Evolutionary conservation across 2,888 invertebrate species (phyloP).

Genomic region (Chromoteleia sp.): DNA sequence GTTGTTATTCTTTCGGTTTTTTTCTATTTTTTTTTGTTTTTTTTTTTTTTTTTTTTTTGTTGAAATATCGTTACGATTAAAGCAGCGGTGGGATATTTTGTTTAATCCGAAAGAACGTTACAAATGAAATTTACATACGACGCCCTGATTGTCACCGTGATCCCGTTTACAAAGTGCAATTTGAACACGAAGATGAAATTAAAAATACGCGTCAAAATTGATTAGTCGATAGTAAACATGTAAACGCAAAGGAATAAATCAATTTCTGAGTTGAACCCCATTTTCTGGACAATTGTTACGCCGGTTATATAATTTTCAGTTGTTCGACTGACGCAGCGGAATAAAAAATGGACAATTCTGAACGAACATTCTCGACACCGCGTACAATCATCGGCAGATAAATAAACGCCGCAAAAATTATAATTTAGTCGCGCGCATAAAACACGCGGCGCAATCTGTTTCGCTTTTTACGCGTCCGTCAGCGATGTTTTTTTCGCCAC

Average conservation of each 20-base stretch:
- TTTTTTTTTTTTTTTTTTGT: neutral
- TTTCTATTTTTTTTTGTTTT: constrained; percentile 39
- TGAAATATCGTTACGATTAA: too few species aligned
- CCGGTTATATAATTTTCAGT: constrained; percentile 20
- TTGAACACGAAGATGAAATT: neutral
- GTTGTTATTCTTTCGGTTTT: too few species aligned
- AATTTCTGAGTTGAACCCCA: constrained; percentile 9
- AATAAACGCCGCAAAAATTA: constrained; percentile 43
- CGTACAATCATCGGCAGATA: constrained; percentile 37
- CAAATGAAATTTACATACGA: too few species aligned
- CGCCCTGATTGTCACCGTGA: neutral
- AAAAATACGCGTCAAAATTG: neutral
- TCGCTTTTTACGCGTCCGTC: constrained; percentile 44
- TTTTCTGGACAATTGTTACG: neutral
- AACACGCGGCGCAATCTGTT: constrained; percentile 45
- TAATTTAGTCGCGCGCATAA: constrained; percentile 47
- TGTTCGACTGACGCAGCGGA: constrained; percentile 5
- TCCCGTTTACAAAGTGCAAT: too few species aligned
- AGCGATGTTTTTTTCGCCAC: constrained; percentile 25
- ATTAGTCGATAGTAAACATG: neutral
- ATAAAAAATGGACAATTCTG: constrained; percentile 20
- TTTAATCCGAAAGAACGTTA: constrained; percentile 21
- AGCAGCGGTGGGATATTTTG: neutral
- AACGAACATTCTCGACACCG: neutral
- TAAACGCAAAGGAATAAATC: constrained; percentile 28